These are phyloP conservation scores for Anguilla obscura DNA, from an alignment of 2,797 vertebrate genomes.

Conservation along the genomic window DNA sequence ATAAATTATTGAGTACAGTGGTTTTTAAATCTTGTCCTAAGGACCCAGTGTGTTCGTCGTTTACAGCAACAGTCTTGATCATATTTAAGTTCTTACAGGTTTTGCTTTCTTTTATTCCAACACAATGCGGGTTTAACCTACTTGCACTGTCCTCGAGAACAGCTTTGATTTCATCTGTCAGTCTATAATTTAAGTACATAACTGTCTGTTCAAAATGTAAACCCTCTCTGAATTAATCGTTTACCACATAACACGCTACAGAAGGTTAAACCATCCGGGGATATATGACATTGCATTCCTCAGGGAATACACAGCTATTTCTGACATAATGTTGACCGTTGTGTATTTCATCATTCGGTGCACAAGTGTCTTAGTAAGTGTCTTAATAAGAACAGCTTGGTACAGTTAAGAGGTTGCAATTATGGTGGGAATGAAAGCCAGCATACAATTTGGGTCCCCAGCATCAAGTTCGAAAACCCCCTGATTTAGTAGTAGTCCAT, in stretches of 20 bases:
- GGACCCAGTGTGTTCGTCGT: background rate
- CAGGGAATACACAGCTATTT: too few relatives aligned
- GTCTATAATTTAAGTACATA: background rate
- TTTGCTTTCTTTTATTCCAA: background rate
- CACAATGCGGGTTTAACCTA: background rate
- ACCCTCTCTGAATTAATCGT: background rate
- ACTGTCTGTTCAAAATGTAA: background rate
- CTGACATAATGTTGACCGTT: too few relatives aligned
- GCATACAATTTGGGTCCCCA: background rate
- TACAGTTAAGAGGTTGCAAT: background rate
- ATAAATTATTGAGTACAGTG: background rate
- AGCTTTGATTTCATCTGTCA: background rate
- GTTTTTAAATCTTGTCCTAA: background rate
- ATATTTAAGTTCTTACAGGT: background rate
- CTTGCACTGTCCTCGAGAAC: background rate
- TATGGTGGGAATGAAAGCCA: background rate
- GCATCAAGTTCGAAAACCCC: background rate
- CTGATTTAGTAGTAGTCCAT: background rate
- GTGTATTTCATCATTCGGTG: too few relatives aligned
- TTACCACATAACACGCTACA: too few relatives aligned
- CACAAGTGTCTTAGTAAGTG: background rate
- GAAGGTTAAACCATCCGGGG: too few relatives aligned
- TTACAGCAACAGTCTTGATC: background rate
- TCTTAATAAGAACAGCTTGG: background rate
- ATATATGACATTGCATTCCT: too few relatives aligned